phyloP scores from a whole-genome alignment of 2,113 vertebrate species.

The Scophthalmus maximus region DNA sequence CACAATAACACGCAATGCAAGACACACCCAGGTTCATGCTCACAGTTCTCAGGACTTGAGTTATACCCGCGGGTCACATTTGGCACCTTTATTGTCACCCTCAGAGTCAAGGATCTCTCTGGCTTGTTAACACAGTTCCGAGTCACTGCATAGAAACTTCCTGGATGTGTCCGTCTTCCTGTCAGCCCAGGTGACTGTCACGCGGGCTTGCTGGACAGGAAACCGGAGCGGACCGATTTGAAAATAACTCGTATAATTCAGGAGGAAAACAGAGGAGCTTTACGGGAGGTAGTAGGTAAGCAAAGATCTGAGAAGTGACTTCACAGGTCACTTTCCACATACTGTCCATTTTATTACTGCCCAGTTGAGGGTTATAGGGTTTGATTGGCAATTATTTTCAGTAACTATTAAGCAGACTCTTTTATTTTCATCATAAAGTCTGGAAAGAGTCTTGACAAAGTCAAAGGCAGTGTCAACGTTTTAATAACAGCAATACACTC shows the following conservation, averaged over 20 bases:
- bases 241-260: too few relatives aligned
- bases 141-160: slow-evolving; percentile 1
- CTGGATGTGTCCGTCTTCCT: slow-evolving; percentile 11
- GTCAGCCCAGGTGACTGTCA: slow-evolving; percentile 1
- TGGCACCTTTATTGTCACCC: not conserved
- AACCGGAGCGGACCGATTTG: not conserved
- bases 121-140: slow-evolving; percentile 3
- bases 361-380: not conserved
- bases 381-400: not conserved
- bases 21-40: not conserved
- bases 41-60: not conserved
- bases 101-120: not conserved
- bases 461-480: not conserved
- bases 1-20: not conserved
- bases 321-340: not conserved
- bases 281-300: not conserved
- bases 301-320: too few relatives aligned
- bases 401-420: not conserved
- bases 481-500: not conserved
- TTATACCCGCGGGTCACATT: not conserved
- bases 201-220: not conserved
- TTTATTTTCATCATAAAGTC: too few relatives aligned
- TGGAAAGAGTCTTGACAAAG: too few relatives aligned
- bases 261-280: not conserved
- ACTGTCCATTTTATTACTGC: not conserved